Base-by-base conservation (phyloP, 2,888 invertebrate genomes). In the Macropis europaea region DNA sequence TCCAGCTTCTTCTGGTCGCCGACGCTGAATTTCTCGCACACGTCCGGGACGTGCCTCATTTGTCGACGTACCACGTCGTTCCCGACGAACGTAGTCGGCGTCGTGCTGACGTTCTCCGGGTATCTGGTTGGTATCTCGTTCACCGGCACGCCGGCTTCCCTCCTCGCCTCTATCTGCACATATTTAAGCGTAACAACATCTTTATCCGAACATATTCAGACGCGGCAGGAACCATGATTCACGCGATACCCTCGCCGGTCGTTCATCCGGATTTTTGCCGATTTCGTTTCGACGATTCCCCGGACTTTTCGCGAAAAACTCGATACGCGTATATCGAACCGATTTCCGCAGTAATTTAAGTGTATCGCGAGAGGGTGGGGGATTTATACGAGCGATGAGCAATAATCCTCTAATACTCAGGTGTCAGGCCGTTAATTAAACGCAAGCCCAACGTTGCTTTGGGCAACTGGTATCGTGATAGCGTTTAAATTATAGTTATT, bases 1-100 rank as follows among this genome's bases (percentile, higher is more conserved):
- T 94, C 93, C 79, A 91, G 91, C 81, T 92, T 92, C n/a, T 88
- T 90, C 6, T 90, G 89, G 81, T 94, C 92, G 15, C 93, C 93
- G 60, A 91, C 88, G 15, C 87, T 87, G 86, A 95, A 95, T 72
- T 92, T 91, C 63, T 91, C 91, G 86, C 94, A 94, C 57, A 86
- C 81, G 50, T 83, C 73, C 17, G 77, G 38, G 2, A 82, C 67
- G 50, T 89, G 87, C 50, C 89, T 85, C 77, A 82, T 84, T 28
- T 83, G 83, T 7, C 89, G 87, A 40, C 83, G 81, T 13, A 69
- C 43, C 5, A 73, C 50, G 6, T 57, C 66, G 32, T 22, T 61
- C 24, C 38, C 43, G 15, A 32, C 5, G 40, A 32, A 53, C 22
- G 68, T 13, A 3, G 52, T 56, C 26, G 59, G 40, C 30, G 36